Evolutionary conservation across 2,888 invertebrate species (phyloP), one percentile per base, ranked within the genome.

Genomic region (Platynereis dumerilii): DNA sequence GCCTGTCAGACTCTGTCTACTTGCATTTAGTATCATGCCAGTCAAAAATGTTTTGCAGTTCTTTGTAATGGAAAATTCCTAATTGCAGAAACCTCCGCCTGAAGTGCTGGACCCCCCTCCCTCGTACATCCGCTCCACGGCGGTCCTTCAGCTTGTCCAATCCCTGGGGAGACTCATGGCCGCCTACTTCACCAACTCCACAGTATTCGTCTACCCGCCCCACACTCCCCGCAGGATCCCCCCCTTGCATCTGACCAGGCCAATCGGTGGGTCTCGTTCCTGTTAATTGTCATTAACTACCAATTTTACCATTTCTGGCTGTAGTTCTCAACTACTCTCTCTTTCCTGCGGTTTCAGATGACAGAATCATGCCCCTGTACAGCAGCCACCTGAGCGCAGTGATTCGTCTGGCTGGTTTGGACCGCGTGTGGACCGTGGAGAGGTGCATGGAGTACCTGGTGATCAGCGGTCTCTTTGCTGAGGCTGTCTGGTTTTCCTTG

Each of bases 151-250:
- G 3, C 17, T 68, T 58, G 66, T 69, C n/a, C 58, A 59, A 72
- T 75, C 80, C 0, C 70, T 83, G 75, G 81, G 78, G 12, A 69
- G 83, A 20, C 77, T 81, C 67, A 83, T 83, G 81, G 80, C 80
- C 0, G 76, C 80, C 3, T 83, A 82, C 72, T 83, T 83, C 74
- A 76, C 75, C 58, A 82, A 83, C 69, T 69, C 74, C 64, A 71
- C 77, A 0, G 70, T 81, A 58, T 82, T 75, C 68, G 78, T 83
- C 45, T 80, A 74, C 64, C 83, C 83, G 24, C 80, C 82, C 3
- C 81, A 83, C 68, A 77, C 75, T 66, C 77, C 82, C 3, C 73
- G 75, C 42, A 73, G 78, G 17, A 67, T 83, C 26, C 80, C 82
- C 1, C 74, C 79, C 5, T 68, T 81, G 2, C 65, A 70, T 55